Percentiles rank a stretch among this genome's conserved stretches.
These are phyloP conservation scores for Galeopsomyia nigrocyanea DNA, from an alignment of 2,888 invertebrate genomes.

Conservation along the genomic window DNA sequence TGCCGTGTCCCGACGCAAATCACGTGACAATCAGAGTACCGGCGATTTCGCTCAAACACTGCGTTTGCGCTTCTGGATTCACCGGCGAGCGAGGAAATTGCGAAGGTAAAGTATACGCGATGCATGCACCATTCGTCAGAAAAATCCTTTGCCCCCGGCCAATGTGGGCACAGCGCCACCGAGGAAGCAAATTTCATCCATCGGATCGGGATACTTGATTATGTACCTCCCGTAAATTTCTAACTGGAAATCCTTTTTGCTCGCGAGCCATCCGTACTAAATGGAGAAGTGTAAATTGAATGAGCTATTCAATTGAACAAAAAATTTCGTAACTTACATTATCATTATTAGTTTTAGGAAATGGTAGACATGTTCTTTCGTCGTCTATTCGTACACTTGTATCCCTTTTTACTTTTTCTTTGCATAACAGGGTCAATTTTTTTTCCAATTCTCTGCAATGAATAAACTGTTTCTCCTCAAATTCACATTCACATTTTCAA, in stretches of 20 bases:
- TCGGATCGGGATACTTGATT: slow-evolving; percentile 54
- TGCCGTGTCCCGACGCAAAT: slow-evolving; percentile 76
- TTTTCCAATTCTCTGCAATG: slow-evolving; percentile 51
- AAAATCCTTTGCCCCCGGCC: slow-evolving; percentile 55
- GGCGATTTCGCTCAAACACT: slow-evolving; percentile 72
- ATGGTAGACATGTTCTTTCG: slow-evolving; percentile 53
- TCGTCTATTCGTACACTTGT: slow-evolving; percentile 30
- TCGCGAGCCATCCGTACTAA: slow-evolving; percentile 61
- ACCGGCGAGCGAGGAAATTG: slow-evolving; percentile 70
- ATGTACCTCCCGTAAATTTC: slow-evolving; percentile 57
- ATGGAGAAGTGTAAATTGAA: slow-evolving; percentile 5
- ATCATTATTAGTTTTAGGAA: slow-evolving; percentile 51
- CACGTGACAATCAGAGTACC: slow-evolving; percentile 73
- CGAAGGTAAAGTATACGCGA: slow-evolving; percentile 71
- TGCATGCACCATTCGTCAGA: slow-evolving; percentile 43
- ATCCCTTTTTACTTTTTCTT: slow-evolving; percentile 38
- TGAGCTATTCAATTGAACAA: slow-evolving; percentile 11
- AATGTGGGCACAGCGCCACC: slow-evolving; percentile 54
- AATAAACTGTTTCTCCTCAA: background rate
- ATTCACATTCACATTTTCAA: background rate
- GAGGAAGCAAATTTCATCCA: slow-evolving; percentile 51
- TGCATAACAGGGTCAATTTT: slow-evolving; percentile 51
- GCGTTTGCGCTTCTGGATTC: slow-evolving; percentile 77
- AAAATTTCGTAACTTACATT: slow-evolving; percentile 19
- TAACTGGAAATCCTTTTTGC: slow-evolving; percentile 57